Evolutionary conservation across 1,140 invertebrate genomes (phyloP), one percentile per base, ranked within the genome.

Genomic region (Dendroctonus ponderosae): DNA sequence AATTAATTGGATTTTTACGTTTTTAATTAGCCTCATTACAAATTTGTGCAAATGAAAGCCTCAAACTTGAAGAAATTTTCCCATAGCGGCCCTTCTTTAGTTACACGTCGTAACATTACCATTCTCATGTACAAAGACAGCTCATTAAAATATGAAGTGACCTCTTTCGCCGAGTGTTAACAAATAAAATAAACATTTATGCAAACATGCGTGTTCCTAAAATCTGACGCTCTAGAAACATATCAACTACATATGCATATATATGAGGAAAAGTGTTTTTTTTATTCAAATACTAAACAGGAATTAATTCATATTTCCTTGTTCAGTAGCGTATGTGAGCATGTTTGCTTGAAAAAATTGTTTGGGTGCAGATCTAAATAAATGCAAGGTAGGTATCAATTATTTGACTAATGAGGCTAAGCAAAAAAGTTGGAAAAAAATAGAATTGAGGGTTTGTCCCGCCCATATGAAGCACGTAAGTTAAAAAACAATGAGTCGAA

Each of bases 161-260:
- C 38, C 39, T n/a, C 39, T 15, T n/a, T 40, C 3, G 5, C 53
- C 39, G 39, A 56, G 26, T 56, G 53, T 56, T 11, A 56, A 56
- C n/a, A 56, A n/a, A 15, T 56, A 40, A 56, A 11, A 15, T 56
- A 38, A 56, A 11, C 39, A 39, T 40, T n/a, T 56, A 56, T 56
- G 53, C 53, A 56, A 56, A 56, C 37, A 56, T 56, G 38, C 5
- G 26, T 56, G 53, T 56, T 56, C 53, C 53, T 39, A 9, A 40
- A 56, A n/a, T 56, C 11, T 56, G n/a, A 56, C 53, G 53, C 26
- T 11, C 39, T n/a, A 39, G 37, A 56, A 56, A 51, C 43, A 12
- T 46, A 9, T 46, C 8, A 12, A 9, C 43, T 46, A 15, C 11
- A 51, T 12, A 51, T 15, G 49, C 14, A 7, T 15, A 51, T 51